These are phyloP conservation scores for Gymnothorax reevesii DNA, from an alignment of 2,797 vertebrate genomes.

Conservation along the genomic window DNA sequence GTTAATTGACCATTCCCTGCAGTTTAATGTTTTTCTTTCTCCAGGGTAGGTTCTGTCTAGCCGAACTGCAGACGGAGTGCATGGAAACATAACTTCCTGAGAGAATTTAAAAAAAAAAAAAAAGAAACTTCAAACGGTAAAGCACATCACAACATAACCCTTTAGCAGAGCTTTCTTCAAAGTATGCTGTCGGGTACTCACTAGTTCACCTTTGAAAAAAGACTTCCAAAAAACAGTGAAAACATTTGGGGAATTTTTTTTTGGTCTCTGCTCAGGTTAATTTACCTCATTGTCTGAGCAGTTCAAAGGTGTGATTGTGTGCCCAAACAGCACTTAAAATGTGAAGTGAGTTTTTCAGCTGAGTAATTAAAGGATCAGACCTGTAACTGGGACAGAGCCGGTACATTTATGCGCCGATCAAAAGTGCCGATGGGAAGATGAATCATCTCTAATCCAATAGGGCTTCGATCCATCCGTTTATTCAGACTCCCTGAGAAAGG, in stretches of 20 bases:
- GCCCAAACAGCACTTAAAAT: not conserved
- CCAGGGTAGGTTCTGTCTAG: too few relatives aligned
- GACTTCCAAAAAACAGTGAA: not conserved
- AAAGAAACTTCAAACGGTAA: too few relatives aligned
- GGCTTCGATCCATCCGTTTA: not conserved
- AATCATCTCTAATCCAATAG: constrained; percentile 17
- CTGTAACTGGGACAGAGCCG: not conserved
- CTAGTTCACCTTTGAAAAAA: not conserved
- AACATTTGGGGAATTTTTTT: not conserved
- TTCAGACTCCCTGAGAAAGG: constrained; percentile 10
- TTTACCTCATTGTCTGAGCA: not conserved
- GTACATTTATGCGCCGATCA: not conserved
- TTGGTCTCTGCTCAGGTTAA: not conserved
- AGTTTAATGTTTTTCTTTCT: not conserved
- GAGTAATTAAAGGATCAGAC: not conserved
- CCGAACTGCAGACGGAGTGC: too few relatives aligned
- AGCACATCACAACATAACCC: too few relatives aligned
- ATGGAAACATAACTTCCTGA: too few relatives aligned
- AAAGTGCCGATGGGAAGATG: not conserved
- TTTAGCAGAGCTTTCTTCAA: too few relatives aligned
- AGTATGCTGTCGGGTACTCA: too few relatives aligned
- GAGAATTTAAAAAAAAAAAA: too few relatives aligned
- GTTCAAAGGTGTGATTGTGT: not conserved
- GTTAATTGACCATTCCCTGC: too few relatives aligned
- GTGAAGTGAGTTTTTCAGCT: not conserved